These are phyloP conservation scores for Actias luna DNA, from an alignment of 2,888 invertebrate species.

Conservation along the genomic window DNA sequence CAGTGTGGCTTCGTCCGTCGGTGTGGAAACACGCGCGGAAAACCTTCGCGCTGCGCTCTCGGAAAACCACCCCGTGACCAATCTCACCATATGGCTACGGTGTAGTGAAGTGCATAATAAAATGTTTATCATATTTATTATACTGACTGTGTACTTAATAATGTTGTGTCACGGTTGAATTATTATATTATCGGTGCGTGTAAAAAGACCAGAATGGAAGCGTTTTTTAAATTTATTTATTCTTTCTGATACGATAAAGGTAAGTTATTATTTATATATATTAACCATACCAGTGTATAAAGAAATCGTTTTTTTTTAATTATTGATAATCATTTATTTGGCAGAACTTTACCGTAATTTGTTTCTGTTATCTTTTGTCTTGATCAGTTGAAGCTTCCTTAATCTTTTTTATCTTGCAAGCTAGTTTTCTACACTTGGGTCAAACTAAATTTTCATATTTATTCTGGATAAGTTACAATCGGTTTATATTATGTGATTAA, in stretches of 20 bases:
- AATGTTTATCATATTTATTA: conserved; percentile 75
- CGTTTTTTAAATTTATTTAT: conserved; percentile 24
- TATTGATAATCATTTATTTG: too few species aligned
- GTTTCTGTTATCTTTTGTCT: background rate
- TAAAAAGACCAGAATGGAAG: conserved; percentile 39
- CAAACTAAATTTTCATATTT: too few species aligned
- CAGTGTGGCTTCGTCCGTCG: conserved; percentile 64
- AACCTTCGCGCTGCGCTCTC: conserved; percentile 24
- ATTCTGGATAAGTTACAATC: too few species aligned
- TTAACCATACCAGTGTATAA: background rate
- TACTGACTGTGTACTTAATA: conserved; percentile 74
- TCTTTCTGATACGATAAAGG: conserved; percentile 3
- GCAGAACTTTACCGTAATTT: background rate
- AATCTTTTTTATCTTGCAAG: too few species aligned
- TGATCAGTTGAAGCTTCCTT: background rate
- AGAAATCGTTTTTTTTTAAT: background rate
- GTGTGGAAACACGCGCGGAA: conserved; percentile 52
- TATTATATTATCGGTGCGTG: conserved; percentile 53
- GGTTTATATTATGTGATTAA: too few species aligned
- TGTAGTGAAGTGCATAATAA: conserved; percentile 42
- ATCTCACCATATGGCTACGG: conserved; percentile 30
- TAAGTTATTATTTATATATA: conserved; percentile 3
- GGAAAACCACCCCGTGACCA: conserved; percentile 28
- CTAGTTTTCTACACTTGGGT: too few species aligned
- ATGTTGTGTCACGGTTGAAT: conserved; percentile 69